Base-by-base conservation (phyloP, 1,140 invertebrate species). In the Bombus terrestris region DNA sequence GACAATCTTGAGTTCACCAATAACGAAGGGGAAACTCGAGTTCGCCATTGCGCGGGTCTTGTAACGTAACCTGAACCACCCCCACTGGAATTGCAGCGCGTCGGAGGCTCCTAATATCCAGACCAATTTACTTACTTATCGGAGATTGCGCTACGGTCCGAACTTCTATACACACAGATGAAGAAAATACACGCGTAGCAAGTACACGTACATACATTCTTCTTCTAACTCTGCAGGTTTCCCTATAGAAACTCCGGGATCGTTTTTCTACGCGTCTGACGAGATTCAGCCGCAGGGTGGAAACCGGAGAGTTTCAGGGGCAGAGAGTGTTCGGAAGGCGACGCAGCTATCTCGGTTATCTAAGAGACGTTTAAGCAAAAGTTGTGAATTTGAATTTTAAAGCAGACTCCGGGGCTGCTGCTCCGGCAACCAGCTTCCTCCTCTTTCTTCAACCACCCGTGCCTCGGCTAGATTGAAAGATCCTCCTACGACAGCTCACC, bases 341-440 rank as follows among this genome's bases (percentile, higher is more conserved):
- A 59, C 22, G 47, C 37, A 37, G n/a, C 80, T 35, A 68, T 57
- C 75, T 57, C 68, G 64, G 57, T 72, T 86, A 88, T 88, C 80
- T 84, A 78, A 75, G 73, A 74, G 88, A 82, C 81, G 83, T 92
- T 92, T 92, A 92, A 91, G 91, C 87, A 91, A 91, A 92, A 92
- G 89, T 91, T 92, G 87, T 53, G 80, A 91, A 93, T 93, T 89
- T 93, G 91, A 92, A 92, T 92, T 92, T 93, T 91, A 92, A 88
- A 92, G 86, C 76, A 91, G 90, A 57, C 37, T 53, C 32, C 41
- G 39, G 75, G 53, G 43, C 76, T 68, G 62, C 43, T 39, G 53
- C 62, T 59, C 53, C 59, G 59, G 22, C n/a, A n/a, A 32, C 25
- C 37, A 59, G 57, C 41, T 77, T 80, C n/a, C 85, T 75, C 41